Evolutionary conservation across 1,140 invertebrate genomes (phyloP), one percentile per base, ranked within the genome.

Genomic region (Zaprionus capensis): DNA sequence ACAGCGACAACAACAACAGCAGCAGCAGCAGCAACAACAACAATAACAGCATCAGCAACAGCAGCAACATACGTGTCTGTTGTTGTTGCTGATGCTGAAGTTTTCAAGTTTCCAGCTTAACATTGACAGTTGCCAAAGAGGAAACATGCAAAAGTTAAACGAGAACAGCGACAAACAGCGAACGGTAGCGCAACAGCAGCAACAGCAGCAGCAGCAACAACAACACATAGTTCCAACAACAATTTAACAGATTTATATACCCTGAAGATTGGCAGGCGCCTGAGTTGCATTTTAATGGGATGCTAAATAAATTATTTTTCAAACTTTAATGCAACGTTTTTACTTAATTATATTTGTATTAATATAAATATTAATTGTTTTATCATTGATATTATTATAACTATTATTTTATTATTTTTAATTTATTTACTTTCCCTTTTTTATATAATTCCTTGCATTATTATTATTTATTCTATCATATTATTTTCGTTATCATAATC

Each of bases 91-190:
- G 62, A 44, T 66, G 44, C 56, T 71, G 65, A 62, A 72, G 63
- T 75, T 87, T 82, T 87, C 71, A 82, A 87, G 80, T 76, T 78
- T 83, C 70, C 72, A 83, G 71, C 80, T 87, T 87, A 87, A 80
- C 80, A 87, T 87, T 83, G 77, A 87, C 83, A 80, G 80, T 83
- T 79, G 68, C 59, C 62, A 86, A 82, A 85, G 82, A 81, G 82
- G 82, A 81, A 85, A 74, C 82, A 71, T 74, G 82, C 80, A 76
- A 71, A 74, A 71, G 56, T 62, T 75, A 74, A 86, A 82, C 66
- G 79, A 75, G 78, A 85, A 79, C 82, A 64, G 71, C 69, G 71
- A n/a, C 71, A 59, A 57, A 85, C 67, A 79, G 69, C 73, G 46
- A 71, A 69, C 79, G 56, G 81, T 83, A 83, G 81, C 76, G 31